These are phyloP conservation scores for Chironex yamaguchii DNA, from an alignment of 30 jellyfish, hydroid and myxozoan genomes.

Conservation along the genomic window DNA sequence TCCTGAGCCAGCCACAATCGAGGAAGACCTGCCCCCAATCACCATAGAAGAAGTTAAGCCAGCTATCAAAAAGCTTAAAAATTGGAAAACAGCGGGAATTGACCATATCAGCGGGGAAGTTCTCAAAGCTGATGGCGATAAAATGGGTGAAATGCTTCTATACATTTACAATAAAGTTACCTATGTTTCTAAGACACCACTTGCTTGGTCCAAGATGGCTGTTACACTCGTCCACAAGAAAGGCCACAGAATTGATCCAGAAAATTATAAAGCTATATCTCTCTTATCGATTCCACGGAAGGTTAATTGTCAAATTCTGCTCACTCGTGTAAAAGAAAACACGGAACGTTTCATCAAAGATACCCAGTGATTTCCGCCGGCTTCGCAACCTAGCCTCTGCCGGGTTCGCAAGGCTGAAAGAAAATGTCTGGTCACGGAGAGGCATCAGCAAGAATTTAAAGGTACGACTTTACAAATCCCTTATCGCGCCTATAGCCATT, in stretches of 20 bases:
- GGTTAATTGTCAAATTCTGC: constrained; percentile 22
- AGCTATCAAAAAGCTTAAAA: too few relatives aligned
- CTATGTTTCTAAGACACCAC: background rate
- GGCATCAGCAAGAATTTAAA: background rate
- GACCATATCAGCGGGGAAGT: constrained; percentile 27
- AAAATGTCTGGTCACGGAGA: background rate
- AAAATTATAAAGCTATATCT: constrained; percentile 40
- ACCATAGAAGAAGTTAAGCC: background rate
- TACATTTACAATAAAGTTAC: background rate
- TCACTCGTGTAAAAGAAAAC: constrained; percentile 12
- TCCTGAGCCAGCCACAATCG: background rate
- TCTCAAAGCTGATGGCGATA: constrained; percentile 46
- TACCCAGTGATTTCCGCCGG: constrained; percentile 29
- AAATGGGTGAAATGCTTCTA: constrained; percentile 43
- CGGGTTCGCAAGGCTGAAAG: background rate
- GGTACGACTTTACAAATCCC: background rate
- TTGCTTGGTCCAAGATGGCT: constrained; percentile 30
- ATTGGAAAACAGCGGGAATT: too few relatives aligned
- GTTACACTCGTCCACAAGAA: constrained; percentile 35
- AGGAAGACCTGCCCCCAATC: background rate
- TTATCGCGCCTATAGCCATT: too few relatives aligned
- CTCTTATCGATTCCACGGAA: constrained; percentile 49
- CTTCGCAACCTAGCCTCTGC: background rate
- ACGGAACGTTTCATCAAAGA: constrained; percentile 10
- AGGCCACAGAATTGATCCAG: constrained; percentile 45